Evolutionary conservation across 2,797 vertebrate genomes (phyloP).

Genomic region (Etheostoma perlongum): DNA sequence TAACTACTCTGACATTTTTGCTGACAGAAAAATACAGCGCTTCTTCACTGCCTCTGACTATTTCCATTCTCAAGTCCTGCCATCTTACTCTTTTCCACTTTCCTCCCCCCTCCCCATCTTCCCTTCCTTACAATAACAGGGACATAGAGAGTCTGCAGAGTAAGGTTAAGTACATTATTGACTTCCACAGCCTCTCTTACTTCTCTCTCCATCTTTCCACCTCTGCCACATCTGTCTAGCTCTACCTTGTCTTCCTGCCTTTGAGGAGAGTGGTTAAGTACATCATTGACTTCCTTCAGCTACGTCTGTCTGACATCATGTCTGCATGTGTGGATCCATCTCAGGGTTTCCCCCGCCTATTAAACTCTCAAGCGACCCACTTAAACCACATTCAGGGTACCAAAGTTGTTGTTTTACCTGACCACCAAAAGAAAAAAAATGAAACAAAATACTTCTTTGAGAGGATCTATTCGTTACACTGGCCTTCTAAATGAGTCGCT

Average conservation of each 20-base stretch:
- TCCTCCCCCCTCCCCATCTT: constrained; percentile 15
- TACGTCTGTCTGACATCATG: constrained; percentile 48
- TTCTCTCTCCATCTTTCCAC: constrained; percentile 39
- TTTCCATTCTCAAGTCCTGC: constrained; percentile 45
- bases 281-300: constrained; percentile 66
- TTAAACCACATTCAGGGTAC: constrained; percentile 49
- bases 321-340: constrained; percentile 54
- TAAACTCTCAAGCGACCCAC: constrained; percentile 65
- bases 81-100: constrained; percentile 17
- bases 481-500: constrained; percentile 8
- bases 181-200: constrained; percentile 50
- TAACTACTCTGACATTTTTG: constrained; percentile 69
- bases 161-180: constrained; percentile 73
- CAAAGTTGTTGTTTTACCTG: constrained; percentile 8
- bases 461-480: constrained; percentile 7
- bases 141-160: constrained; percentile 45
- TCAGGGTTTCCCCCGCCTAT: constrained; percentile 58
- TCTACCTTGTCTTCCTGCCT: constrained; percentile 49
- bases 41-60: constrained; percentile 34
- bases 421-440: constrained; percentile 55
- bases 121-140: constrained; percentile 58
- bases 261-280: constrained; percentile 60
- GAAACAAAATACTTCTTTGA: constrained; percentile 20
- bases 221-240: constrained; percentile 50
- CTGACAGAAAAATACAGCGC: constrained; percentile 56